Evolutionary conservation across 2,888 invertebrate species (phyloP).

Genomic region (Aleiodes testaceus): DNA sequence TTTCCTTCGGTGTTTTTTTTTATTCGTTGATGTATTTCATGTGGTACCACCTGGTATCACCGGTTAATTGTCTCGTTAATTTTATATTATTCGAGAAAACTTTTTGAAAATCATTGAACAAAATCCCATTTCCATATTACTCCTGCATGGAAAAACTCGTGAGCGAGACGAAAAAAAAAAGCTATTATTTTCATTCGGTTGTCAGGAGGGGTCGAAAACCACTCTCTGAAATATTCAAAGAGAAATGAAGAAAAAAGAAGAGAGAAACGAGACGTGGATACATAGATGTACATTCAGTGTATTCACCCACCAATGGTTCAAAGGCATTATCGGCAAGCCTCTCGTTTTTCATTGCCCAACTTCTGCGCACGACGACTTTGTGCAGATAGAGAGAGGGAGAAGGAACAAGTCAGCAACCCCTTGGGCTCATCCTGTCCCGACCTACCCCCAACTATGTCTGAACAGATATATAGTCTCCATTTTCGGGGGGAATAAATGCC

Average conservation of each 20-base stretch:
- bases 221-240: no score
- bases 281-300: background rate
- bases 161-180: constrained; percentile 37
- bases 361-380: constrained; percentile 18
- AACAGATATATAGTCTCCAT: constrained; percentile 17
- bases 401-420: constrained; percentile 27
- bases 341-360: constrained; percentile 11
- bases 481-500: constrained; percentile 30
- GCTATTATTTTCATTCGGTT: no score
- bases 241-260: no score
- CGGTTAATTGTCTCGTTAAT: background rate
- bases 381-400: background rate
- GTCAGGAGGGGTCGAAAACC: constrained; percentile 27
- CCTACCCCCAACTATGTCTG: constrained; percentile 33
- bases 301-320: constrained; percentile 3
- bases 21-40: constrained; percentile 7
- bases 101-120: no score
- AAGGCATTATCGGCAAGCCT: no score
- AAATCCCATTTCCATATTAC: no score
- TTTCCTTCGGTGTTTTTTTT: constrained; percentile 37
- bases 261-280: no score
- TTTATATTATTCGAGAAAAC: background rate
- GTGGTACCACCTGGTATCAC: constrained; percentile 18
- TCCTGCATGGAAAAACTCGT: constrained; percentile 12
- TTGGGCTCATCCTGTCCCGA: constrained; percentile 30